Evolutionary conservation across 2,113 vertebrate species (phyloP).

Genomic region (Corythaixoides concolor): DNA sequence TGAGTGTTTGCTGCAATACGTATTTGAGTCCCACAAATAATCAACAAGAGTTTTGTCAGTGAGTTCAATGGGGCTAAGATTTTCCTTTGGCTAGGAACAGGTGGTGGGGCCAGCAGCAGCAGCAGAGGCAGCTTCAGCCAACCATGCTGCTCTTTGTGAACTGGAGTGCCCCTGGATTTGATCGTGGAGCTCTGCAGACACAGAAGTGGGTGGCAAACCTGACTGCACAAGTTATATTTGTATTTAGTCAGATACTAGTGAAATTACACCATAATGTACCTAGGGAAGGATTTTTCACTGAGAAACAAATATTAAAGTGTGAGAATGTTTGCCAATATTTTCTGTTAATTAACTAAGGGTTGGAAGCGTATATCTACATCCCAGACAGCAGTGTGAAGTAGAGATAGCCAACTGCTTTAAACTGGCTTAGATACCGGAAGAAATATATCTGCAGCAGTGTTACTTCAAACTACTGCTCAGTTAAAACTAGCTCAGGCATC

Average conservation of each 20-base stretch:
- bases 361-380: background rate
- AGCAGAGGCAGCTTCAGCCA: background rate
- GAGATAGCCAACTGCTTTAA: background rate
- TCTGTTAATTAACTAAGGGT: background rate
- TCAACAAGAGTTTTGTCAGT: background rate
- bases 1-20: background rate
- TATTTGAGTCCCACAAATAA: background rate
- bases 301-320: background rate
- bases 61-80: background rate
- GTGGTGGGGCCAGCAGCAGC: background rate
- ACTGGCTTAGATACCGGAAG: background rate
- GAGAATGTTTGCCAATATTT: background rate
- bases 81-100: background rate
- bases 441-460: background rate
- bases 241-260: background rate
- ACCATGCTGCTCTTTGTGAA: background rate
- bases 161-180: background rate
- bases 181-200: background rate
- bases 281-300: background rate
- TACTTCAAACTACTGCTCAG: background rate
- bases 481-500: background rate
- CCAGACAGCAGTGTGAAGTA: background rate
- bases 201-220: background rate
- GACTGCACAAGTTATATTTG: background rate
- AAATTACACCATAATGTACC: background rate